These are phyloP conservation scores for Gephyroberyx darwinii DNA, from an alignment of 2,797 vertebrate genomes.

Conservation along the genomic window DNA sequence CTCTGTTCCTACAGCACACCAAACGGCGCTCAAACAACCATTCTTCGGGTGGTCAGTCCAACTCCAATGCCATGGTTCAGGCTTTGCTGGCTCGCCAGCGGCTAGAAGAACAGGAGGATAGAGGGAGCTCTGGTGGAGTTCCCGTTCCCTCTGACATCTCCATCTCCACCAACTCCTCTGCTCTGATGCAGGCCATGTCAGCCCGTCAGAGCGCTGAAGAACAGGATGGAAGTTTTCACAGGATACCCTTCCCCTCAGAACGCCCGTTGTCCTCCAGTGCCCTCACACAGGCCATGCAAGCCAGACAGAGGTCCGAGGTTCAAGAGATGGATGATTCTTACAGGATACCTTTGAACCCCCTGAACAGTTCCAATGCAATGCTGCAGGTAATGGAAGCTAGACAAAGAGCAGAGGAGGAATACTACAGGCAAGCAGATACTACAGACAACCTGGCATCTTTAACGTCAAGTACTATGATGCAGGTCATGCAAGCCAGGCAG, in stretches of 20 bases:
- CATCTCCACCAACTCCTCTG: conserved; percentile 24
- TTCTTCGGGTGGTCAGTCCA: conserved; percentile 45
- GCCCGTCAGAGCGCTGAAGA: conserved; percentile 49
- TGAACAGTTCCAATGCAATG: conserved; percentile 25
- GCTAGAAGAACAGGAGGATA: conserved; percentile 56
- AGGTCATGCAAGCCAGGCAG: conserved; percentile 71
- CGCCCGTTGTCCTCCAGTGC: conserved; percentile 1
- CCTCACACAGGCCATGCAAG: conserved; percentile 30
- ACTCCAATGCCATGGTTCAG: conserved; percentile 68
- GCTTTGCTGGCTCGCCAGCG: conserved; percentile 62
- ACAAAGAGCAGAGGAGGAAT: conserved; percentile 38
- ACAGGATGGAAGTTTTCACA: conserved; percentile 18
- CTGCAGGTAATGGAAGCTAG: conserved; percentile 52
- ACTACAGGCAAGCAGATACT: neutral
- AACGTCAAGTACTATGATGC: conserved; percentile 58
- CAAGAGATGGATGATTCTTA: conserved; percentile 28
- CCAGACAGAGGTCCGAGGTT: conserved; percentile 37
- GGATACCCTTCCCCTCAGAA: neutral
- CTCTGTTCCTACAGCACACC: conserved; percentile 39
- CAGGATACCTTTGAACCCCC: conserved; percentile 14
- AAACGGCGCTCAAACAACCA: conserved; percentile 26
- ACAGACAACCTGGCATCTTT: conserved; percentile 15
- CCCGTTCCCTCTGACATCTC: conserved; percentile 57
- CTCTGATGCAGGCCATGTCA: conserved; percentile 58
- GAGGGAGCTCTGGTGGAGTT: conserved; percentile 17